Evolutionary conservation across 2,888 invertebrate species (phyloP).

Genomic region (Drosophila macrospina): DNA sequence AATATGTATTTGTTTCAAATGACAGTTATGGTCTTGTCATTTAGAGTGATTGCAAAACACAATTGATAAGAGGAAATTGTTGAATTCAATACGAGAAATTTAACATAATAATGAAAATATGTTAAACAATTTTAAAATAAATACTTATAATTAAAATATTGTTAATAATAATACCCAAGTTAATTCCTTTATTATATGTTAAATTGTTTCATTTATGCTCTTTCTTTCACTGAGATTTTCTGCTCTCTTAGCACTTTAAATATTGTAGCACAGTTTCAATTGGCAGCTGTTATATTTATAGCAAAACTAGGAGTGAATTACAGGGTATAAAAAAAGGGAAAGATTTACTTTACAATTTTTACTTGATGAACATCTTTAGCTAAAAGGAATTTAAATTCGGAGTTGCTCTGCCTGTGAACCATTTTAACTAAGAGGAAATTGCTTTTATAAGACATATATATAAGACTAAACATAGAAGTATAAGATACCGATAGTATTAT

Average conservation of each 20-base stretch:
- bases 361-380: background rate
- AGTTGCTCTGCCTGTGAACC: background rate
- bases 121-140: background rate
- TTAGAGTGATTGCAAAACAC: background rate
- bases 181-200: background rate
- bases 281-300: background rate
- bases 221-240: too few relatives aligned
- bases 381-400: background rate
- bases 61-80: background rate
- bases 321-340: background rate
- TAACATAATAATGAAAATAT: background rate
- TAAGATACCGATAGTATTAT: too few relatives aligned
- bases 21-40: conserved; percentile 37
- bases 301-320: background rate
- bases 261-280: background rate
- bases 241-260: background rate
- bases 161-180: background rate
- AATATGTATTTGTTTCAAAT: conserved; percentile 28
- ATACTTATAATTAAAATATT: too few relatives aligned
- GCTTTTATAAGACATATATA: background rate
- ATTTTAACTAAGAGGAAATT: background rate
- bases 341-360: background rate
- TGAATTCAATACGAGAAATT: background rate
- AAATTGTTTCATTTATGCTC: too few relatives aligned
- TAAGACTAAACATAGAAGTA: background rate